Evolutionary conservation across 2,797 vertebrate species (phyloP), one percentile per base, ranked within the genome.

Genomic region (Sebastes elongatus): DNA sequence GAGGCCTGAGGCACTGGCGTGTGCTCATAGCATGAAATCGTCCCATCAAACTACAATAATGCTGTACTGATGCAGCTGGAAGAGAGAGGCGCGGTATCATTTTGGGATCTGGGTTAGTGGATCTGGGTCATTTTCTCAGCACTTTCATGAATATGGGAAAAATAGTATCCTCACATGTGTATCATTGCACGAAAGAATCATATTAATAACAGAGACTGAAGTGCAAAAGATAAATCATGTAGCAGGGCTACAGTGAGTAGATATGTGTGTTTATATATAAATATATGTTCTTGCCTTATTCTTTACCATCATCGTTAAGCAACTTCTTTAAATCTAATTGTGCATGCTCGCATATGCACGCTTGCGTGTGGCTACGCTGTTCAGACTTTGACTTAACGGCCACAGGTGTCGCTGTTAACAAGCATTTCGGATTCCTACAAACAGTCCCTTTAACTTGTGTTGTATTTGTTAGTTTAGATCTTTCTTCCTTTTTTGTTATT

Each of bases 1-100:
- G 88, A 87, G 72, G 81, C 88, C 88, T 2, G 57, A 78, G 84
- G 88, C 86, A 49, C 61, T 70, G 80, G 74, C 57, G 78, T 87
- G 86, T 81, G 86, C 79, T 87, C 86, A 84, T 69, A 91, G 80
- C 89, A 86, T 88, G 81, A 92, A 92, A 92, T 90, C 82, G 7
- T 76, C 81, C 78, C 74, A 89, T 86, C 74, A 74, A 62, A 78
- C 74, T 76, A 81, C 74, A 86, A 86, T 76, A 85, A 84, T 49
- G 71, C 67, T 42, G 75, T 16, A 74, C 84, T 69, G 88, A 90
- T 88, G 80, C 67, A 68, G 73, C 77, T 70, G 75, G 63, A 86
- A 61, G 27, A 77, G 73, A 82, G 75, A 82, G 49, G 72, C 67
- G 66, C 23, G 0, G 62, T 83, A 85, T 86, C 82, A 46, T 80